Evolutionary conservation across 2,113 vertebrate species (phyloP).

Genomic region (Ophiodon elongatus): DNA sequence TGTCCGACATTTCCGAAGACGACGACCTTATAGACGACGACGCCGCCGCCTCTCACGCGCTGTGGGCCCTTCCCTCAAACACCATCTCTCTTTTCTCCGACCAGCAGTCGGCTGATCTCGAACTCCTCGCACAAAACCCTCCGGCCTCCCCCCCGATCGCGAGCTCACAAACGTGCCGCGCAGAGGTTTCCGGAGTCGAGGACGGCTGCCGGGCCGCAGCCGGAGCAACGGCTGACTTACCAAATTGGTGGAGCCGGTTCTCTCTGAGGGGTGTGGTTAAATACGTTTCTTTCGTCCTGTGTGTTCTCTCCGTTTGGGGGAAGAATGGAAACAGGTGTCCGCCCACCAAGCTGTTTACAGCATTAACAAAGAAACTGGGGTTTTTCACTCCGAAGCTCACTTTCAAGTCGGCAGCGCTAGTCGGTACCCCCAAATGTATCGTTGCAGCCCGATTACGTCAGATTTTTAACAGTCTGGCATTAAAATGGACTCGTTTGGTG

Average conservation of each 20-base stretch:
- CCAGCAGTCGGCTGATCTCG: constrained; percentile 41
- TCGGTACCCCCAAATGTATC: neutral
- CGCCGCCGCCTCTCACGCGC: constrained; percentile 38
- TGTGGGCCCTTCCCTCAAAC: constrained; percentile 55
- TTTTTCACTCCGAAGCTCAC: constrained; percentile 12
- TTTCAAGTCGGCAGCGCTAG: neutral
- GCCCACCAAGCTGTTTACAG: constrained; percentile 25
- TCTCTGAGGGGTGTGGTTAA: constrained; percentile 60
- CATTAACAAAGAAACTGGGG: constrained; percentile 36
- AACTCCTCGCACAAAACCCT: constrained; percentile 33
- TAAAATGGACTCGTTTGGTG: constrained; percentile 21
- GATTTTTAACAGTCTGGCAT: neutral
- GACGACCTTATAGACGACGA: constrained; percentile 75
- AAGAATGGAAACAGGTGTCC: constrained; percentile 31
- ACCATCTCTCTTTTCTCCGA: constrained; percentile 54
- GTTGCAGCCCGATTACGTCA: constrained; percentile 6
- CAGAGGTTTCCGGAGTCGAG: constrained; percentile 38
- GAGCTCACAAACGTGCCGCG: neutral
- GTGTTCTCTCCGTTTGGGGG: constrained; percentile 57
- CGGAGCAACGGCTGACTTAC: constrained; percentile 10
- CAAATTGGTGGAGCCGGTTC: constrained; percentile 44
- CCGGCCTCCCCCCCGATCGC: constrained; percentile 2
- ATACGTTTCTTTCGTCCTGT: constrained; percentile 63
- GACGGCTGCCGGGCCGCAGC: constrained; percentile 35
- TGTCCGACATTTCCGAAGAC: constrained; percentile 95